Evolutionary conservation across 1,140 invertebrate genomes (phyloP), one percentile per base, ranked within the genome.

Genomic region (Macrostomum lignano): DNA sequence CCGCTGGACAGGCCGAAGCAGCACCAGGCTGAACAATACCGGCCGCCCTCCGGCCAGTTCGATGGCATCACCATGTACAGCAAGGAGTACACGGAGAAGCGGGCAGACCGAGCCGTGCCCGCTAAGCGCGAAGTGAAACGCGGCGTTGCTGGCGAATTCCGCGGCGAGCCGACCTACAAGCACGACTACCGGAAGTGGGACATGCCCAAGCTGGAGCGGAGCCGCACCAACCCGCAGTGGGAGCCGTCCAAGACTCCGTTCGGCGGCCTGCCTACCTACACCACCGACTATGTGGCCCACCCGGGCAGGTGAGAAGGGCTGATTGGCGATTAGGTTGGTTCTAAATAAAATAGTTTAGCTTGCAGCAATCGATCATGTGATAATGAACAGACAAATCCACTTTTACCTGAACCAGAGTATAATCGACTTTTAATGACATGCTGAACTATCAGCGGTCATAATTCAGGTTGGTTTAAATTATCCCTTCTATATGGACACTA

Each of bases 101-200:
- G 45, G 33, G 44, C 36, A 2, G 35, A 44, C 22, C 46, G 43
- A 31, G 43, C 48, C 5, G 40, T 41, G 31, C 33, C 49, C 10
- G 44, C 53, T n/a, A 47, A 43, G 36, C 44, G 44, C 32, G 45
- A 53, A 23, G 43, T 39, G 1, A 35, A 36, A 15, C 37, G 44
- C 22, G 43, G 39, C 29, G 30, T 46, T 7, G 38, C 42, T 5
- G 51, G 45, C 11, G 50, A 40, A 39, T 59, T 59, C 46, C 51
- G 57, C 35, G 56, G 56, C 17, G 48, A 53, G 40, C 56, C 56
- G 21, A 59, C 56, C 19, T n/a, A n/a, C n/a, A n/a, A n/a, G n/a
- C 52, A 40, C 43, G 55, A 58, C 38, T 58, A 52, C 36, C 42
- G 43, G 21, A 51, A 50, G 36, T 58, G 55, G 55, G 44, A 44